Evolutionary conservation across 2,888 invertebrate genomes (phyloP), one percentile per base, ranked within the genome.

Genomic region (Cantharis rufa): DNA sequence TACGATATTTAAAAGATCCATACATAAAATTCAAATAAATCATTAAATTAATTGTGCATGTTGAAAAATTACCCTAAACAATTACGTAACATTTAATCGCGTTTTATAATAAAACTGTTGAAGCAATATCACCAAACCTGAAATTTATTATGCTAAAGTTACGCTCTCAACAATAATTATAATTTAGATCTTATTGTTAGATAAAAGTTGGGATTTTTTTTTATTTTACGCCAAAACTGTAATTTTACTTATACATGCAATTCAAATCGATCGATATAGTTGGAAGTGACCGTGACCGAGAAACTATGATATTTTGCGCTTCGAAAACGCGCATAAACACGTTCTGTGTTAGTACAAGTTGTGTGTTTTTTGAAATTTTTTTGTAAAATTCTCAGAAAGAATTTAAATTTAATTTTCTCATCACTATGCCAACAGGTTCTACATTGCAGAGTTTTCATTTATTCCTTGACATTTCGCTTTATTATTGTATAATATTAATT

Each of bases 211-310:
- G 1, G 13, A 48, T 48, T 48, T 48, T 48, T 9, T n/a, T 18
- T 18, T n/a, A 48, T 48, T 48, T n/a, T 48, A 48, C n/a, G 48
- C n/a, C 48, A 48, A 48, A 48, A 48, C n/a, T n/a, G n/a, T 48
- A 48, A 48, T 48, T 48, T 48, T 48, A 48, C n/a, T 5, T 48
- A 48, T 73, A 70, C 76, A 72, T 72, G 70, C 13, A 61, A 72
- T 62, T 66, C 24, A 18, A 18, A 72, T 72, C 72, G 76, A 76
- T 70, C 76, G 32, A 69, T 18, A 70, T 70, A 48, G 64, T 21
- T 66, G 66, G 63, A 70, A 72, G 28, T 73, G 76, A 76, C 72
- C 76, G 72, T 76, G 72, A 76, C 69, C 63, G 66, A 72, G 32
- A 21, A 28, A 28, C 27, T 11, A 61, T 68, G 28, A 27, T 18